Base-by-base conservation (phyloP, 2,888 invertebrate species). In the Tachina fera region DNA sequence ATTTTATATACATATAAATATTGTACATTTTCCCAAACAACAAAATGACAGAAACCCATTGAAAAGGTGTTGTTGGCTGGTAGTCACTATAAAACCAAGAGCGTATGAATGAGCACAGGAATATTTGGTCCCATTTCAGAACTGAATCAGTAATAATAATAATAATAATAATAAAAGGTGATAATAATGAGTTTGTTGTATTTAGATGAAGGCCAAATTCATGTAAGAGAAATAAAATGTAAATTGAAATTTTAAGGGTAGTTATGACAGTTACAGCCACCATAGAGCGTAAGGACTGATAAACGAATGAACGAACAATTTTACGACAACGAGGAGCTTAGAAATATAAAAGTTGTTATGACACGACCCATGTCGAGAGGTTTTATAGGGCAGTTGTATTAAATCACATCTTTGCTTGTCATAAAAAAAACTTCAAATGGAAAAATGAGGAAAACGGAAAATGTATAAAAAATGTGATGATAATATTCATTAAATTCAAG, bases 191-290 rank as follows among this genome's bases (percentile, higher is more conserved):
- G 67, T 72, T 77, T 67, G 58, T 80, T 71, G 60, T 22, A 31
- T 77, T 72, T 45, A 41, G 51, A 51, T 51, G 43, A 39, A 43
- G 47, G 43, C 41, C 53, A 22, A 1, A 16, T 16, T 19, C 8
- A 16, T n/a, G 47, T 31, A 22, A 43, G 31, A n/a, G 43, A 65
- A 61, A 13, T 10, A 49, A 56, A 58, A 82, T 76, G 53, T 63
- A 76, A 76, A 76, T 75, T 70, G 68, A 70, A 82, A 71, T 72
- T 72, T 83, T 72, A 77, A 22, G 83, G 77, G 83, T 77, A 67
- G 83, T 67, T 83, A 60, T 72, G 31, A 3, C 68, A 16, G 41
- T 45, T 45, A 39, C 31, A 67, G 13, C 53, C 51, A 19, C 41
- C 11, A 43, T 22, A 9, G n/a, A 65, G n/a, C 14, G 16, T 22